A percentile compares a stretch with the other conserved stretches of the same genome.
These are phyloP conservation scores for Daboia siamensis DNA, from an alignment of 2,113 vertebrate species.

Conservation along the genomic window DNA sequence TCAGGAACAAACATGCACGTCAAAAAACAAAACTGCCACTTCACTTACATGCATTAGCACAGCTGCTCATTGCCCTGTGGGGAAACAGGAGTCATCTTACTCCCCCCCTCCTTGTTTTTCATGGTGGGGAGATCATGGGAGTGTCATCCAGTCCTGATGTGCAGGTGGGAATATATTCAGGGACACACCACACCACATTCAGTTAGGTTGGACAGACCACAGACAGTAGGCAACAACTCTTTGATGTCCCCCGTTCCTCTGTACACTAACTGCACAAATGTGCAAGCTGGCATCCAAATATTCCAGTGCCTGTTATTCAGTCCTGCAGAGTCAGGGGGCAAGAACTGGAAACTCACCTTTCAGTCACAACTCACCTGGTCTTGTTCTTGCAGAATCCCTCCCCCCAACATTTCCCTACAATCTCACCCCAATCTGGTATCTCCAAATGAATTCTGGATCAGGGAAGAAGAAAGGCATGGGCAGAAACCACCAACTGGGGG, in stretches of 20 bases:
- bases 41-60: background rate
- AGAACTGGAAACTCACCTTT: background rate
- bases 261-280: background rate
- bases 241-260: background rate
- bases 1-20: background rate
- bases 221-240: background rate
- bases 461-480: background rate
- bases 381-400: background rate
- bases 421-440: background rate
- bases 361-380: background rate
- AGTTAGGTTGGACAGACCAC: background rate
- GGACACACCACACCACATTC: background rate
- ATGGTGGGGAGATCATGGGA: background rate
- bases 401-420: background rate
- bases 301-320: background rate
- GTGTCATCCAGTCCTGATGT: background rate
- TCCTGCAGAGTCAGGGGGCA: background rate
- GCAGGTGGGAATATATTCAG: background rate
- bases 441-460: background rate
- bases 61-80: background rate
- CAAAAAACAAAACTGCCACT: background rate
- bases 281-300: background rate
- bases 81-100: background rate
- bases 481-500: background rate
- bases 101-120: background rate